Evolutionary conservation across 2,888 invertebrate species (phyloP).

Genomic region (Polyploca ridens): DNA sequence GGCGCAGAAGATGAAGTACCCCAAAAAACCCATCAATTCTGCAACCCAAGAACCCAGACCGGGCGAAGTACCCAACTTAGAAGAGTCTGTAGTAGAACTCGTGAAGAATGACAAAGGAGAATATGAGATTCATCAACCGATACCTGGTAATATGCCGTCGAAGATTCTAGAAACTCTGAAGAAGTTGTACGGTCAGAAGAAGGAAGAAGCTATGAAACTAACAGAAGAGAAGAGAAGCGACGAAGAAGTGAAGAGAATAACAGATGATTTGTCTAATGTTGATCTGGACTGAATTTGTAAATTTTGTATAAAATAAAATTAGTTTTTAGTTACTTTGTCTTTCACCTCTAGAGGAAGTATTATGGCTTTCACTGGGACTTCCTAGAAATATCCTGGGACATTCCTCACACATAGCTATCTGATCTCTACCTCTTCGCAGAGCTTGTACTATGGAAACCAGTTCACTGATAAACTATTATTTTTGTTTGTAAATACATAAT

Average conservation of each 20-base stretch:
- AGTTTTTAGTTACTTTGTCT: conserved; percentile 20
- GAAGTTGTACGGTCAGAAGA: conserved; percentile 67
- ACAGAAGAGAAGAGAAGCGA: conserved; percentile 53
- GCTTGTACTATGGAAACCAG: no score
- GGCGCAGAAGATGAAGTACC: conserved; percentile 83
- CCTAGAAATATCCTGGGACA: no score
- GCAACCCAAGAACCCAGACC: conserved; percentile 33
- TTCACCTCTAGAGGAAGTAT: not conserved
- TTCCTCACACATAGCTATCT: no score
- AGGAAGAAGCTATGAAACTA: conserved; percentile 57
- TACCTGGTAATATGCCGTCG: conserved; percentile 67
- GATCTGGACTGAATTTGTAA: conserved; percentile 68
- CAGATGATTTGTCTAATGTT: conserved; percentile 85
- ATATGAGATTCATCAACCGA: conserved; percentile 75
- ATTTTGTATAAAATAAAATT: conserved; percentile 29
- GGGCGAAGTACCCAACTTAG: conserved; percentile 67
- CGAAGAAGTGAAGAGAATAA: conserved; percentile 78
- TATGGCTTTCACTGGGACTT: no score
- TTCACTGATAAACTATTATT: no score
- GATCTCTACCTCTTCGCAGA: no score
- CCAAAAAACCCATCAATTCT: conserved; percentile 39
- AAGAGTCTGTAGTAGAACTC: conserved; percentile 73
- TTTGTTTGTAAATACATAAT: no score
- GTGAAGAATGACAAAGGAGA: conserved; percentile 70
- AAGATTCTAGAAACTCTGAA: conserved; percentile 58